Evolutionary conservation across 2,888 invertebrate species (phyloP), one percentile per base, ranked within the genome.

Genomic region (Candidula unifasciata): DNA sequence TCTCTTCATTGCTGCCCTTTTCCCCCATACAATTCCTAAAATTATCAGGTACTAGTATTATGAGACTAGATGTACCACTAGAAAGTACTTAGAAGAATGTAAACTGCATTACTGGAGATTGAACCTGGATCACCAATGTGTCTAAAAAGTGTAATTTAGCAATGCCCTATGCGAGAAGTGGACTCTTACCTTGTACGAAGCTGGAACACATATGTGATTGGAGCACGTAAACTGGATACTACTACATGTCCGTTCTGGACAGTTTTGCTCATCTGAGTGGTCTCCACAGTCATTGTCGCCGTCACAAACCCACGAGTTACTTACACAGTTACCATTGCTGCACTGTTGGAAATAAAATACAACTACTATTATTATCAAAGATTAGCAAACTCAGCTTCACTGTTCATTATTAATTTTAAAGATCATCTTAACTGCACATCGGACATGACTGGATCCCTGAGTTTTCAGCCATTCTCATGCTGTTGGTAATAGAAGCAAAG

Each of bases 211-310:
- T 57, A 57, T 81, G 57, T 54, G n/a, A 66, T 81, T 81, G 27
- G 57, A 33, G 54, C 80, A 81, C 10, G 80, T 71, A 69, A 71
- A 81, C 80, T 81, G 80, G n/a, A 30, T 33, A 13, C 16, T 24
- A 69, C 68, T 71, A n/a, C 80, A 81, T 1, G 80, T 71, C 30
- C 5, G 2, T 24, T 18, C 30, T 18, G 24, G 37, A 37, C 80
- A 81, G 71, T 33, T 73, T 57, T 54, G 66, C 37, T 81, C 80
- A 52, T 81, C 80, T 71, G 80, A 71, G 33, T 69, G 21, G 57
- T 81, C 80, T 24, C 80, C 80, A 71, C 80, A 81, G 60, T 81
- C 80, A 37, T 81, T 66, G 10, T 69, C 35, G 10, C 80, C 80
- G 35, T 81, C 80, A 60, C 80, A 81, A 10, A 81, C 24, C 57